Evolutionary conservation across 1,140 invertebrate species (phyloP), one percentile per base, ranked within the genome.

Genomic region (Microplitis demolitor): DNA sequence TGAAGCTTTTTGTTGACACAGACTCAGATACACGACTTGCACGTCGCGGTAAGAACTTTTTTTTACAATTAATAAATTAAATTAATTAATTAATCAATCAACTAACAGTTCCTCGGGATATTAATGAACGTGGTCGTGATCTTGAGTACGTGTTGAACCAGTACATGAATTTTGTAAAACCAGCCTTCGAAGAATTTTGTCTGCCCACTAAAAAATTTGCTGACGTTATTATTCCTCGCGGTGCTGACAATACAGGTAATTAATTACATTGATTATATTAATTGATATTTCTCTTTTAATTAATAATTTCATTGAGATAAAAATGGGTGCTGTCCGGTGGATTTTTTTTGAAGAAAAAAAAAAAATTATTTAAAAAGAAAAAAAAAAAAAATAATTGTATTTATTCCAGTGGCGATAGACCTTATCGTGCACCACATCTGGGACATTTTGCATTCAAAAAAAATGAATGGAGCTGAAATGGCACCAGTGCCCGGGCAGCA

Each of bases 161-260:
- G 83, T 99, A 99, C 85, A 98, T 97, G 90, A 96, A 94, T 80
- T 97, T 95, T 83, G 98, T 99, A 0, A 99, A 99, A 84, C 98
- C 98, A 51, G 97, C 98, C 1, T 99, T 99, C 89, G 98, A 99
- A 86, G 98, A 99, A 86, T 99, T 99, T 88, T 99, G 98, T 86
- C 91, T 97, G 77, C 98, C 98, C 56, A 99, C 98, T 0, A 99
- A 99, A 88, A 99, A 99, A 86, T 99, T 98, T 90, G 98, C 98
- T 66, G 98, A 99, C 89, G 96, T 99, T 37, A 99, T 99, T 76
- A 99, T 99, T 87, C 98, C 98, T 9, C 90, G 97, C 77, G 97
- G 97, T 74, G 97, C 97, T 45, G 97, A 99, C 84, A 99, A 99
- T 84, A 93, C 91, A 88, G 96, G 96, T 97, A 88, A 92, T 89